A percentile compares a stretch with the other conserved stretches of the same genome.
Conservation (phyloP, 2,888 invertebrate genomes). For the Lycocerus yunnanus region DNA sequence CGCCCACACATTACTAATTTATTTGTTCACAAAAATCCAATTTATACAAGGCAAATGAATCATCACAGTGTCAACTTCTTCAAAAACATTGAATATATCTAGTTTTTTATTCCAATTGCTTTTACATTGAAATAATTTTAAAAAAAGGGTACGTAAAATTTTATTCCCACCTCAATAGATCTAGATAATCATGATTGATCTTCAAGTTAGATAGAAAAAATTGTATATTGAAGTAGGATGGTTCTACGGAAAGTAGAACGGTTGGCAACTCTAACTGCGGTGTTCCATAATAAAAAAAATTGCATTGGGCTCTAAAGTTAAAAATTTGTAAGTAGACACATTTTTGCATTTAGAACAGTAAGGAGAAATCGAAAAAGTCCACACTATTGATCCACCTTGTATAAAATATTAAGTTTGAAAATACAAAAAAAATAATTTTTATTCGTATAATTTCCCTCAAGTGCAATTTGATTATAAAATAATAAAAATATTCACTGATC, state of each 20-base stretch:
- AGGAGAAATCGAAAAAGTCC: not conserved
- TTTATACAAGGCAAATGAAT: not conserved
- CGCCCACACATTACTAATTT: not conserved
- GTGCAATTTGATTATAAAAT: slow-evolving; percentile 5
- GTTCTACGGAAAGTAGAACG: no score
- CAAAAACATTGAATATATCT: not conserved
- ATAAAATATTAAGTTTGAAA: not conserved
- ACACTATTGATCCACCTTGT: not conserved
- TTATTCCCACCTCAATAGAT: no score
- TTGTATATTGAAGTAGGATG: no score
- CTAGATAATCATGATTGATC: no score
- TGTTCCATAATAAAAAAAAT: no score
- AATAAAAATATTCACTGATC: slow-evolving; percentile 28
- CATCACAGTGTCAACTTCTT: not conserved
- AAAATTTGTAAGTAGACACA: no score
- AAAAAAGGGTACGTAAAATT: no score
- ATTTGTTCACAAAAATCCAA: not conserved
- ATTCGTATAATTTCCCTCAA: not conserved
- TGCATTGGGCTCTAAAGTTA: no score
- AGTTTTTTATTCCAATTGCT: no score
- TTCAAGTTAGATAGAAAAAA: no score
- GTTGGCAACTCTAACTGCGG: no score
- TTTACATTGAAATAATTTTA: no score
- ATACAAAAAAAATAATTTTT: not conserved
- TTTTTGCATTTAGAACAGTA: not conserved